phyloP scores from a whole-genome alignment of 2,113 vertebrate species.

The Microtus ochrogaster region DNA sequence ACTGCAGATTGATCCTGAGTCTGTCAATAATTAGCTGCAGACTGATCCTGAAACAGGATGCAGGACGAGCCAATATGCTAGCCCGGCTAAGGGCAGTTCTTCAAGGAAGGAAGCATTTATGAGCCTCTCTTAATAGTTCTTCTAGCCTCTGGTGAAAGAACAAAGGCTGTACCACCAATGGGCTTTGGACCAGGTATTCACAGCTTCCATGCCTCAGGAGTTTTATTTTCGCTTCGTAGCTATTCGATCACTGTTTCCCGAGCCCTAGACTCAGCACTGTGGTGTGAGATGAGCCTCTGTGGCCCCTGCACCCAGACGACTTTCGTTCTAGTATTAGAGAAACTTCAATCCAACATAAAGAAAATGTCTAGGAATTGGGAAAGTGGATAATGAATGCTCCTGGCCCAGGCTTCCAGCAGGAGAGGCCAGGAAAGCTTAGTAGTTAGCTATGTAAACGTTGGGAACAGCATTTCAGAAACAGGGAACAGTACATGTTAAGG shows the following conservation, averaged over 20 bases:
- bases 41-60: not conserved
- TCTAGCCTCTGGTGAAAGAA: not conserved
- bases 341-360: not conserved
- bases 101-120: not conserved
- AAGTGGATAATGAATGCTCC: not conserved
- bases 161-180: not conserved
- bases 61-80: not conserved
- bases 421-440: not conserved
- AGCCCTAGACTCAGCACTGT: not conserved
- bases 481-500: not conserved
- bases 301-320: not conserved
- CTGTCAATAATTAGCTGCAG: not conserved
- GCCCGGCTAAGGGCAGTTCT: not conserved
- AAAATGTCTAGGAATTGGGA: not conserved
- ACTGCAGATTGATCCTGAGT: not conserved
- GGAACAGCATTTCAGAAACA: not conserved
- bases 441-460: not conserved
- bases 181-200: not conserved
- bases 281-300: not conserved
- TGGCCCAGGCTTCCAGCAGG: not conserved
- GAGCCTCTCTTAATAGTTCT: not conserved
- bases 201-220: not conserved
- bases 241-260: not conserved
- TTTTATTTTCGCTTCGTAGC: not conserved
- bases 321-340: not conserved